A percentile compares a stretch with the other conserved stretches of the same genome.
These are phyloP conservation scores for Anthopleura xanthogrammica DNA, from an alignment of 92 coral and sea anemone genomes.

Conservation along the genomic window DNA sequence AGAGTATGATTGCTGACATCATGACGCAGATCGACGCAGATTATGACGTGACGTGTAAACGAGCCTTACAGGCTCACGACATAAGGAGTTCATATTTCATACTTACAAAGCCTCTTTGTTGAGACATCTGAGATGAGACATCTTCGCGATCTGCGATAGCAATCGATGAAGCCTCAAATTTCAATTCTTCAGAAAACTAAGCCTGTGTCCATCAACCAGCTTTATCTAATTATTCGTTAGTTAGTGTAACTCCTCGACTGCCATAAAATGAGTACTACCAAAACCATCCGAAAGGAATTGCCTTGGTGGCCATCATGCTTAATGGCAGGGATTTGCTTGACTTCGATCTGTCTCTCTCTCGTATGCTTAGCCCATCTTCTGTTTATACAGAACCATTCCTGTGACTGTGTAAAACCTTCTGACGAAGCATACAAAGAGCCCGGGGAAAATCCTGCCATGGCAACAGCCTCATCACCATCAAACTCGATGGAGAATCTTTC, in stretches of 20 bases:
- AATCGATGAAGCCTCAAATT: background rate
- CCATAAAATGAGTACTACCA: slow-evolving; percentile 1
- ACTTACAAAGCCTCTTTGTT: slow-evolving; percentile 22
- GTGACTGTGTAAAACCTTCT: slow-evolving; percentile 20
- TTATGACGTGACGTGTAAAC: too few species aligned
- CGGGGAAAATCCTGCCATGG: background rate
- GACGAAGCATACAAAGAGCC: background rate
- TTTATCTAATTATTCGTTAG: background rate
- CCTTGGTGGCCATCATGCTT: slow-evolving; percentile 23
- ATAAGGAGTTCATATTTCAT: slow-evolving; percentile 7
- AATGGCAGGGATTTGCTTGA: slow-evolving; percentile 20
- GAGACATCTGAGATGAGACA: background rate
- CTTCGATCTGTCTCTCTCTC: slow-evolving; percentile 23
- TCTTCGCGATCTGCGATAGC: background rate
- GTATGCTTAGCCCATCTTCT: slow-evolving; percentile 35
- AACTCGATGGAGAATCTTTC: background rate
- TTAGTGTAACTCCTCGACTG: background rate
- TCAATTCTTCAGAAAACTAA: background rate
- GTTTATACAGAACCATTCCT: slow-evolving; percentile 19
- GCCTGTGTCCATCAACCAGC: background rate
- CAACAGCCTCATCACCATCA: background rate
- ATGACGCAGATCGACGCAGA: too few species aligned
- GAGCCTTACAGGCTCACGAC: background rate
- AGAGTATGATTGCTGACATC: too few species aligned
- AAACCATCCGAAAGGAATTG: slow-evolving; percentile 3